Conservation (phyloP, 2,797 vertebrate species). For the Falco columbarius region DNA sequence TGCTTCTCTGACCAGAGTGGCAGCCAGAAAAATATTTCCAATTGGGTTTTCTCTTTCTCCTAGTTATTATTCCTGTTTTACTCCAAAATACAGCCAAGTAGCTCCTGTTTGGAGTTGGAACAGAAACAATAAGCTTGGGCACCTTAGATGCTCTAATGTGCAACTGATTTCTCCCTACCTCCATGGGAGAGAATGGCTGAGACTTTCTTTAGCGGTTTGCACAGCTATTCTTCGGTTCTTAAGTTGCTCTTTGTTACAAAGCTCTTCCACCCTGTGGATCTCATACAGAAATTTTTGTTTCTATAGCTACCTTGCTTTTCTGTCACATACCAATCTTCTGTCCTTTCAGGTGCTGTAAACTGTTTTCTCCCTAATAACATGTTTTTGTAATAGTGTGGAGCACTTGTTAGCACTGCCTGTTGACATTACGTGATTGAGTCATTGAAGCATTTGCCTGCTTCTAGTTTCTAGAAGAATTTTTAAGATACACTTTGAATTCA, state of each 20-base stretch:
- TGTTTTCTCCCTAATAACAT: background rate
- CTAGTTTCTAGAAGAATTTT: background rate
- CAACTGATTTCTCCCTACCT: background rate
- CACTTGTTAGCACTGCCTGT: background rate
- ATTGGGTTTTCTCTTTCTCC: background rate
- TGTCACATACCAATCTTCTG: background rate
- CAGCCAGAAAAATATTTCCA: background rate
- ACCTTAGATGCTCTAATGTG: background rate
- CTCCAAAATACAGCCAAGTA: background rate
- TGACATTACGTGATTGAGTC: background rate
- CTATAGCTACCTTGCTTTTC: background rate
- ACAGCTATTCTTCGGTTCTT: background rate
- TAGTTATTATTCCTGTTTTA: background rate
- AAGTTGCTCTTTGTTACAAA: background rate
- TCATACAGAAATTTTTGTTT: background rate
- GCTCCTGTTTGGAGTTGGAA: background rate
- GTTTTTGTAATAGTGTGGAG: background rate
- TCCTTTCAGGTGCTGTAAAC: background rate
- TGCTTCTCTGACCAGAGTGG: background rate
- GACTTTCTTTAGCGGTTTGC: background rate
- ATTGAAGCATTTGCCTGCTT: background rate
- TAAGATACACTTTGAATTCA: background rate
- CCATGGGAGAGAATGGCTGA: background rate
- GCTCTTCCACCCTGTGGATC: background rate
- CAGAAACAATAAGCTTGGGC: background rate